Evolutionary conservation across 2,797 vertebrate genomes (phyloP), one percentile per base, ranked within the genome.

Genomic region (Carcharodon carcharias): DNA sequence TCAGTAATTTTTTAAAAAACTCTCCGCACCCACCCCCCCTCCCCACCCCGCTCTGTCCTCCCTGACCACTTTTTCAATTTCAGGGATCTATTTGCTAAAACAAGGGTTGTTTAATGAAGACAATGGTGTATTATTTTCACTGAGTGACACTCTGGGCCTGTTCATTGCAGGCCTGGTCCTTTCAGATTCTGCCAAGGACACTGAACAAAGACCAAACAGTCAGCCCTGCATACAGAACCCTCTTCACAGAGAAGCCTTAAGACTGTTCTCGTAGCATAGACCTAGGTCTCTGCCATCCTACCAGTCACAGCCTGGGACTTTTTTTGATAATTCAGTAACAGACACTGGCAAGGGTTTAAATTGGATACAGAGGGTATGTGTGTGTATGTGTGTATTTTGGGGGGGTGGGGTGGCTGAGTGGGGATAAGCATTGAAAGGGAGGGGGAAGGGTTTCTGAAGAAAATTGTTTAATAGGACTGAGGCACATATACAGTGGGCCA

Each of bases 81-180:
- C 97, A 97, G 97, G 97, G 97, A 97, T 97, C 97, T 97, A 97
- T 98, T 98, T 98, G 97, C 98, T 98, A 98, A 98, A 98, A 98
- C 98, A 98, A 98, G 98, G 97, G 97, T 97, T 97, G 97, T 98
- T 98, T 98, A 98, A 98, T 98, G 98, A 98, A 98, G 98, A 98
- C 98, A 98, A 98, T 98, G 98, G 97, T 97, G 97, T 98, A 98
- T 98, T 99, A 98, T 98, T 98, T 97, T 97, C 96, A 97, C 97
- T 98, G 98, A 98, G 98, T 98, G 98, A 98, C 98, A 98, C 97
- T 97, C 97, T 97, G 98, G 98, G 97, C 97, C 98, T 97, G 97
- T 97, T 97, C 96, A 97, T 98, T 97, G 97, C 97, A 97, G 97
- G 96, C 97, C 96, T 96, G 85, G 97, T 96, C 97, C 98, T 98